Base-by-base conservation (phyloP, 2,797 vertebrate species). In the Xyrichtys novacula region DNA sequence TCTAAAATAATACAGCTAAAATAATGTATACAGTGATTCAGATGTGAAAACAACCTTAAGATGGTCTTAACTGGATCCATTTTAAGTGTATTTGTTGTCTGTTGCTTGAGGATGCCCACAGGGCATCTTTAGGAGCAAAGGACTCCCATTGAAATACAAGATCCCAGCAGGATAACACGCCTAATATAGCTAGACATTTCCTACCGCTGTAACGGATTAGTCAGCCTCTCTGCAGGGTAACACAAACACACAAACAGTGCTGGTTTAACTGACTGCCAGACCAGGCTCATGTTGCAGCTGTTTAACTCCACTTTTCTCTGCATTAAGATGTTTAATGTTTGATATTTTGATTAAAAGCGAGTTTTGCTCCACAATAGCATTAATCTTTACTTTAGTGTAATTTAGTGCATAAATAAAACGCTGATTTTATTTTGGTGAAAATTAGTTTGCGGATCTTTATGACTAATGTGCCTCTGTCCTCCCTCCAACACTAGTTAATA, bases 151-250 rank as follows among this genome's bases (percentile, higher is more conserved):
- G 66, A 87, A 62, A 71, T 71, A 82, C 71, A 65, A 89, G 65
- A 85, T 78, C 83, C 73, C 77, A 78, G 71, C 74, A 77, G 78
- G 85, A 85, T 85, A 85, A 89, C 77, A 87, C 47, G 65, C 64
- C 74, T 72, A 72, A 68, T 76, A 85, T 68, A 84, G 74, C 76
- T 15, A 67, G 66, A 84, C 81, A 83, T 85, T 86, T 90, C 83
- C 85, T 85, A 60, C 42, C 48, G 62, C 52, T 71, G 66, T 79
- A 77, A 84, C 0, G 67, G 81, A 88, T 81, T 80, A 85, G 76
- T 80, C 67, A 69, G 61, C 58, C 62, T 76, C 57, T 79, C 80
- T 83, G 78, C 53, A 74, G 78, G 84, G 55, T 23, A 81, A 81
- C 72, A 81, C 61, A 71, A 84, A 80, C 68, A 76, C 55, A 73